Evolutionary conservation across 1,140 invertebrate genomes (phyloP).

Genomic region (Procambarus virginalis): DNA sequence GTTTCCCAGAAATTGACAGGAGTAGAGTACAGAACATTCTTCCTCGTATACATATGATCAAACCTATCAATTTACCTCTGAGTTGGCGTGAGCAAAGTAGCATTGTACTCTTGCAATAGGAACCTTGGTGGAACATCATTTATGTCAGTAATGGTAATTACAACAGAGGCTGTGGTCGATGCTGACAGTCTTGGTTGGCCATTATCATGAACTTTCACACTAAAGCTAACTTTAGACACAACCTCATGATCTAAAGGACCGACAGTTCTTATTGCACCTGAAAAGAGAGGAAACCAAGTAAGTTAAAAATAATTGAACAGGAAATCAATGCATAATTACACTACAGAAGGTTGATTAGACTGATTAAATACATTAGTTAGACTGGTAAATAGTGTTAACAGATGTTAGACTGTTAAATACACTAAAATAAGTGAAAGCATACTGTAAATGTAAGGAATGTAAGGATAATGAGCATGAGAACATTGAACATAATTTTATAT

Average conservation of each 20-base stretch:
- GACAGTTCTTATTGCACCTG: conserved; percentile 85
- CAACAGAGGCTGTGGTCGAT: conserved; percentile 79
- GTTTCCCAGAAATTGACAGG: no score
- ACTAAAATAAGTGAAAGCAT: no score
- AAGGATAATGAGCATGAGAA: no score
- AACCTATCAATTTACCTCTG: conserved; percentile 80
- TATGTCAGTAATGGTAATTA: conserved; percentile 85
- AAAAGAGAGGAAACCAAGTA: background rate
- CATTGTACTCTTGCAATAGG: conserved; percentile 72
- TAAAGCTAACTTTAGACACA: conserved; percentile 82
- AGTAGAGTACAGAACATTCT: no score
- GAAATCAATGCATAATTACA: no score
- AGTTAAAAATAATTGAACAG: no score
- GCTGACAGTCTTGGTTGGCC: conserved; percentile 86
- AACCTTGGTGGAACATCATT: conserved; percentile 94
- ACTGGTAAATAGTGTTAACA: no score
- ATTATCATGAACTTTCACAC: conserved; percentile 89
- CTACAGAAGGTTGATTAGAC: no score
- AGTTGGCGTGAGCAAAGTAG: conserved; percentile 79
- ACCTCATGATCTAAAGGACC: conserved; percentile 88
- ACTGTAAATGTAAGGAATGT: no score
- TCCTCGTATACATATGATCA: background rate
- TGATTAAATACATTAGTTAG: no score
- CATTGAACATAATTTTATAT: no score
- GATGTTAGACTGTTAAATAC: no score